phyloP scores from a whole-genome alignment of 2,797 vertebrate species.

The Lutjanus campechanus region DNA sequence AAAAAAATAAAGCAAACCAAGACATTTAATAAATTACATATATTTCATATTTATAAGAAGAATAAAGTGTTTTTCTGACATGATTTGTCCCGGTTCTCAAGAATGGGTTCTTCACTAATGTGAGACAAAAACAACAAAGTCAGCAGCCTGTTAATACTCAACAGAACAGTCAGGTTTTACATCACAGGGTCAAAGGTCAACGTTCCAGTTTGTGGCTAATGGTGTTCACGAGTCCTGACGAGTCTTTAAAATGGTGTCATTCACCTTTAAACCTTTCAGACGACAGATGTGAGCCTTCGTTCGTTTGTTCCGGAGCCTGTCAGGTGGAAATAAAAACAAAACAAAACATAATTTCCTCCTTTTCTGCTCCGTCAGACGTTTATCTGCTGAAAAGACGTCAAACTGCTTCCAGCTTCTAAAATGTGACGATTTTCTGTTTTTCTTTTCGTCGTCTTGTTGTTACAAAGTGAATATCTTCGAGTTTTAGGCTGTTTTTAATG shows the following conservation, averaged over 20 bases:
- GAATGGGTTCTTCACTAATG: not conserved
- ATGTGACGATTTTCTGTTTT: not conserved
- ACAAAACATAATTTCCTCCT: not conserved
- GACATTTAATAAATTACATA: too few species aligned
- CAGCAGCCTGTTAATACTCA: not conserved
- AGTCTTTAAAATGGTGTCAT: not conserved
- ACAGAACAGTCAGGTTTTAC: not conserved
- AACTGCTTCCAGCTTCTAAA: not conserved
- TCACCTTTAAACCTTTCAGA: not conserved
- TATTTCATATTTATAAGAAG: too few species aligned
- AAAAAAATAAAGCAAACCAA: too few species aligned
- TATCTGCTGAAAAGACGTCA: too few species aligned
- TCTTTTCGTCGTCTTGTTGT: not conserved
- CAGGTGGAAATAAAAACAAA: not conserved
- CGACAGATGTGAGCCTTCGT: too few species aligned
- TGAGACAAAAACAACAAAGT: not conserved
- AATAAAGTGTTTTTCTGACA: too few species aligned
- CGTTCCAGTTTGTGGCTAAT: not conserved
- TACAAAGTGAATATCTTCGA: not conserved
- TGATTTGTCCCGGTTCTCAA: too few species aligned
- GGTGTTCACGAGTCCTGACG: not conserved
- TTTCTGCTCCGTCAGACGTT: too few species aligned
- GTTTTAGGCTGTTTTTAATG: not conserved
- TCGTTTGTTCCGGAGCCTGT: not conserved
- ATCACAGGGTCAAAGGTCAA: conserved; percentile 20